A percentile compares a stretch with the other conserved stretches of the same genome.
These are phyloP conservation scores for Eristalinus aeneus DNA, from an alignment of 2,888 invertebrate species.

Conservation along the genomic window DNA sequence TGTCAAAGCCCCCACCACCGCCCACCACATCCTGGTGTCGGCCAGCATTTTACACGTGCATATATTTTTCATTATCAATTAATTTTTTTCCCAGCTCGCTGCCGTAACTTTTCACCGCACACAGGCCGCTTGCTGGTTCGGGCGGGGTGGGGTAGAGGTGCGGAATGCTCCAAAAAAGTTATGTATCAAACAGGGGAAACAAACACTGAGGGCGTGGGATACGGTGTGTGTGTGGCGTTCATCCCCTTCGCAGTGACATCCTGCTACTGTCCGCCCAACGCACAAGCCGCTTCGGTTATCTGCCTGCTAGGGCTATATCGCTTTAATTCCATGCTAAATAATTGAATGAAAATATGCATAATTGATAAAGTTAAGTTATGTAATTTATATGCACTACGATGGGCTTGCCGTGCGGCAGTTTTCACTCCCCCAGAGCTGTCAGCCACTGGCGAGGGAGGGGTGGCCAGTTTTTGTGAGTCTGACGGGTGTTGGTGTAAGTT, in stretches of 20 bases:
- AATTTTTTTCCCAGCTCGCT: slow-evolving; percentile 48
- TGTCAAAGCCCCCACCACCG: neutral
- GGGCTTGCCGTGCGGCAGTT: slow-evolving; percentile 47
- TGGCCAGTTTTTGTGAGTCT: slow-evolving; percentile 27
- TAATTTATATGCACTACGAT: slow-evolving; percentile 69
- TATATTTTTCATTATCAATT: slow-evolving; percentile 70
- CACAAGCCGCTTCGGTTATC: neutral
- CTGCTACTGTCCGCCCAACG: neutral
- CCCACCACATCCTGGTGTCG: slow-evolving; percentile 5
- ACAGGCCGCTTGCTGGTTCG: slow-evolving; percentile 16
- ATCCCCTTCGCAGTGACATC: slow-evolving; percentile 49
- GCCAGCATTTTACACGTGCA: slow-evolving; percentile 51
- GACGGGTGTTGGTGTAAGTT: slow-evolving; percentile 39
- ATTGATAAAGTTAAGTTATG: slow-evolving; percentile 72
- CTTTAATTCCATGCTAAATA: slow-evolving; percentile 72
- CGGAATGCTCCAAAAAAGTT: slow-evolving; percentile 36
- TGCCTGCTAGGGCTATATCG: slow-evolving; percentile 50
- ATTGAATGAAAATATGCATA: slow-evolving; percentile 73
- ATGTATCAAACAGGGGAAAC: neutral
- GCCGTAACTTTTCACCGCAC: slow-evolving; percentile 39
- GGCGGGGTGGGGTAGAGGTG: neutral
- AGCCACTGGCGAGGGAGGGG: neutral
- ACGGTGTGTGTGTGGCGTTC: neutral
- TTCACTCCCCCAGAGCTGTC: neutral
- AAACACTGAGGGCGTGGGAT: neutral